Percentiles rank a stretch among this genome's conserved stretches.
These are phyloP conservation scores for Poecilobothrus nobilitatus DNA, from an alignment of 2,888 invertebrate species.

Conservation along the genomic window DNA sequence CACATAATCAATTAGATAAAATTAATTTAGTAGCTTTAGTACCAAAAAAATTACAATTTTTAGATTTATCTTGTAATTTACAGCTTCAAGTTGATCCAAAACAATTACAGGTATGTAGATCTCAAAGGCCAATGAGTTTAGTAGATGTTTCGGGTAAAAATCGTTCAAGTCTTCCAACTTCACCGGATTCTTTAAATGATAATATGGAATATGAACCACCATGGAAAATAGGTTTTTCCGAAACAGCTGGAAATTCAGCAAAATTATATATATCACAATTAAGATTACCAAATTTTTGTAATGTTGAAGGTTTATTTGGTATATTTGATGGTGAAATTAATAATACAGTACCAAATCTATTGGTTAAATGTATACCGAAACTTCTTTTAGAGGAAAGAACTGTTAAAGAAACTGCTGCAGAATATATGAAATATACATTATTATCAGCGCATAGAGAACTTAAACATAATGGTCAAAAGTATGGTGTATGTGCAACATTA, in stretches of 20 bases:
- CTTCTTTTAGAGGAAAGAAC: constrained; percentile 71
- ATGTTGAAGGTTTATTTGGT: constrained; percentile 72
- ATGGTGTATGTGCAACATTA: constrained; percentile 63
- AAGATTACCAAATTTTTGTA: constrained; percentile 67
- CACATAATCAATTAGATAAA: constrained; percentile 75
- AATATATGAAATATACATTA: constrained; percentile 78
- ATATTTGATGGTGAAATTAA: constrained; percentile 74
- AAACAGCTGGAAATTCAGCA: constrained; percentile 66
- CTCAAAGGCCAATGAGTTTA: constrained; percentile 70
- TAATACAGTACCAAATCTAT: constrained; percentile 57
- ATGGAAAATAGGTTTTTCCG: constrained; percentile 78
- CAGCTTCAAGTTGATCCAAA: constrained; percentile 74
- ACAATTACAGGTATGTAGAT: constrained; percentile 70
- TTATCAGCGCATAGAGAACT: constrained; percentile 70
- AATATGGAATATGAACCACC: constrained; percentile 56
- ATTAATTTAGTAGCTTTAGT: constrained; percentile 67
- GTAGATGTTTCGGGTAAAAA: constrained; percentile 79
- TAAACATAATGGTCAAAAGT: constrained; percentile 63
- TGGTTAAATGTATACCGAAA: constrained; percentile 70
- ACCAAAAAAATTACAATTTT: constrained; percentile 72
- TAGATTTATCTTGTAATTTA: constrained; percentile 76
- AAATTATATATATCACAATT: constrained; percentile 71
- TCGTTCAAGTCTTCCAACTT: constrained; percentile 55
- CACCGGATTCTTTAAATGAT: constrained; percentile 45
- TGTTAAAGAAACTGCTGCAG: constrained; percentile 68